Evolutionary conservation across 1,140 invertebrate species (phyloP).

Genomic region (Platorchestia sp.): DNA sequence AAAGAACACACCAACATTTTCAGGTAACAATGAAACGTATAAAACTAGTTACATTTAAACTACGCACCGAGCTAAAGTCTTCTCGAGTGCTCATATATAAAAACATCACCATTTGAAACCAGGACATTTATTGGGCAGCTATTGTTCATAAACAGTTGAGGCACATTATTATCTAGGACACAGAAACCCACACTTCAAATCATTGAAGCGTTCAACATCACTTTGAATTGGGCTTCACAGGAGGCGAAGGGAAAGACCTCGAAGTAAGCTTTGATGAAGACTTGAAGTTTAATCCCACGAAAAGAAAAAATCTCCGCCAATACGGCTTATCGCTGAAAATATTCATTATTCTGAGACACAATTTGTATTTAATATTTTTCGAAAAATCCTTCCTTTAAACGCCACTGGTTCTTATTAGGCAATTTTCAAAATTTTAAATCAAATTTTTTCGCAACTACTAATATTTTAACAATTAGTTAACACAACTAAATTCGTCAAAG

Average conservation of each 20-base stretch:
- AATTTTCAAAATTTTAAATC: background rate
- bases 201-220: background rate
- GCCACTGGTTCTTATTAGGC: background rate
- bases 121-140: background rate
- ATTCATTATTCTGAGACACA: background rate
- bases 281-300: background rate
- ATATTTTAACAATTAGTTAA: background rate
- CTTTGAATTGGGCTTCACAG: background rate
- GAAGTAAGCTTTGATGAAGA: background rate
- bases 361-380: background rate
- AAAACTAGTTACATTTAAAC: constrained; percentile 1
- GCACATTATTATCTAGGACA: background rate
- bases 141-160: background rate
- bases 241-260: background rate
- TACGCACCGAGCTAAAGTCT: background rate
- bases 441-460: background rate
- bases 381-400: background rate
- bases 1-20: background rate
- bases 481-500: background rate
- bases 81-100: background rate
- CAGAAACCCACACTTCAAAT: background rate
- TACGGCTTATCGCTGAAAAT: background rate
- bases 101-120: background rate
- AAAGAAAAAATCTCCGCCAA: background rate
- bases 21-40: background rate